Evolutionary conservation across 2,888 invertebrate genomes (phyloP), one percentile per base, ranked within the genome.

Genomic region (Drosophila pseudotakahashii): DNA sequence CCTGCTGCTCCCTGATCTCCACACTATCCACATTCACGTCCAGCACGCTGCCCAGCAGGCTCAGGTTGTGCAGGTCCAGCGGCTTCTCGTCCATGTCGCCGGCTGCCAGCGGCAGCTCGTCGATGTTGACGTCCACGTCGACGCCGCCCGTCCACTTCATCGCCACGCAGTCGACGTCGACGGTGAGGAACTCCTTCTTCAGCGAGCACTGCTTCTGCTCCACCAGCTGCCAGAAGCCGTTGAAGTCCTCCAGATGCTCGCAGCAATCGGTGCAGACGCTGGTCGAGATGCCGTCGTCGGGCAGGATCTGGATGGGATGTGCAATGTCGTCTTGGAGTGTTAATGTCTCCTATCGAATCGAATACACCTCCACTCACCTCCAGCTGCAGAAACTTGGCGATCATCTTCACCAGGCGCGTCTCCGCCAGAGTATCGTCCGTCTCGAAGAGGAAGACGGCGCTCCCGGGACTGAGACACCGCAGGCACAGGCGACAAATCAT

Each of bases 401-500:
- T 89, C 66, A 89, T 78, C 61, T 88, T 88, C n/a, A 84, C 78
- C 44, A 88, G 53, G n/a, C 81, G 66, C 7, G 82, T 76, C 55
- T 86, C 86, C 30, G 77, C 78, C 51, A 81, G 63, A 19, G 80
- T 81, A n/a, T 88, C 86, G 59, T 73, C 62, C 3, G 84, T 87
- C 37, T 80, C 79, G 60, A 85, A 89, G 7, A 89, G 62, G 11
- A 68, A 75, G 44, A 88, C 82, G 26, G 81, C 79, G 70, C 74
- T 78, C 57, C 80, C 79, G 66, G 67, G 76, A 59, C 72, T 76
- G 67, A 88, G 76, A 72, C 63, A 76, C 50, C 71, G 77, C 64
- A 89, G 77, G 74, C 88, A 89, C 71, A 89, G 75, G 55, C 89
- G 88, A 73, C 89, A 89, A 66, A 86, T 80, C 88, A 88, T 88